Conservation (phyloP, 2,888 invertebrate species). For the Gerris lacustris region DNA sequence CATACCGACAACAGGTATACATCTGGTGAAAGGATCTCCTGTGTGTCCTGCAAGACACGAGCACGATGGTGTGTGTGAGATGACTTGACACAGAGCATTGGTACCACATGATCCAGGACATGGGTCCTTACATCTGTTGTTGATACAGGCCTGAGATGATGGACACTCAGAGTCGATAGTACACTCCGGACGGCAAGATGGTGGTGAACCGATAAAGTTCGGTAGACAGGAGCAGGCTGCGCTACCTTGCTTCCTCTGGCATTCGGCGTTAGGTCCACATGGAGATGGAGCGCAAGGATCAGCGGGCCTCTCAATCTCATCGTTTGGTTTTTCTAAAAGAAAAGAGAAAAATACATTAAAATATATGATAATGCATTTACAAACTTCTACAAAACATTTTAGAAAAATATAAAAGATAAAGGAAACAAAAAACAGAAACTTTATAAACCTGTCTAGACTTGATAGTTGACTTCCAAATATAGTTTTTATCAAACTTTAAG, state of each 20-base stretch:
- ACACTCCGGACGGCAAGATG: slow-evolving; percentile 31
- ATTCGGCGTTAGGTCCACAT: slow-evolving; percentile 59
- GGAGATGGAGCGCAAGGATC: slow-evolving; percentile 59
- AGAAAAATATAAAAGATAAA: background rate
- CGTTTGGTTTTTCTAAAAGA: background rate
- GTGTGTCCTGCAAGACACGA: slow-evolving; percentile 51
- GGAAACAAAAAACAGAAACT: background rate
- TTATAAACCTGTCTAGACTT: too few relatives aligned
- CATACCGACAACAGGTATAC: slow-evolving; percentile 37
- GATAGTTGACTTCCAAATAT: too few relatives aligned
- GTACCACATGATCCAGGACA: slow-evolving; percentile 31
- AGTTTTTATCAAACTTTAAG: too few relatives aligned
- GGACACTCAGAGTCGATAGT: slow-evolving; percentile 31
- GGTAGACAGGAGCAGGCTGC: slow-evolving; percentile 30
- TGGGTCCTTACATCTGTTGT: slow-evolving; percentile 30
- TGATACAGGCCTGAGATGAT: slow-evolving; percentile 28
- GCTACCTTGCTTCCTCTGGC: slow-evolving; percentile 41
- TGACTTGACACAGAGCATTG: slow-evolving; percentile 29
- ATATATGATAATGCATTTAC: background rate
- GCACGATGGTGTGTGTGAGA: slow-evolving; percentile 31
- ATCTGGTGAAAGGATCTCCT: slow-evolving; percentile 61
- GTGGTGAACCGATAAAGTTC: slow-evolving; percentile 30
- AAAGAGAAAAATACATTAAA: slow-evolving; percentile 9
- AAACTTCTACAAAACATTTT: background rate
- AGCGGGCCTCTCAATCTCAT: slow-evolving; percentile 25